These are phyloP conservation scores for Hetaerina titia DNA, from an alignment of 2,888 invertebrate genomes.

Conservation along the genomic window DNA sequence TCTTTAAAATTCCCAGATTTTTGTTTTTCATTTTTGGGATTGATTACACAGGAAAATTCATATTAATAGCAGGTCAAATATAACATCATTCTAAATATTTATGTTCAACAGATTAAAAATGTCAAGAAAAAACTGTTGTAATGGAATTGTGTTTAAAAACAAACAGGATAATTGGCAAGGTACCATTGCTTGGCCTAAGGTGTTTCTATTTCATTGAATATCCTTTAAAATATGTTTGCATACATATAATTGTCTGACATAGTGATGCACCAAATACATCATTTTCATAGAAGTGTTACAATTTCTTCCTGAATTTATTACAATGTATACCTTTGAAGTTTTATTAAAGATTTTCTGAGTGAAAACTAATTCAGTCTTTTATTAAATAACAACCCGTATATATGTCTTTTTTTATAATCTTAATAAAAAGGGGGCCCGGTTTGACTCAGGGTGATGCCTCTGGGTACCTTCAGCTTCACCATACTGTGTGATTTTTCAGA, in stretches of 20 bases:
- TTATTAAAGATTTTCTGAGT: constrained; percentile 63
- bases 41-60: not conserved
- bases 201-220: not conserved
- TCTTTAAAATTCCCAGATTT: not conserved
- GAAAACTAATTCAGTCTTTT: not conserved
- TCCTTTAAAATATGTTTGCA: not conserved
- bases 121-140: not conserved
- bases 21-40: not conserved
- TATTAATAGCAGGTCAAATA: not conserved
- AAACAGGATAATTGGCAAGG: not conserved
- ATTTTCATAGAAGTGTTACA: constrained; percentile 41
- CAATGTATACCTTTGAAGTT: constrained; percentile 42
- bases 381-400: not conserved
- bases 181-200: not conserved
- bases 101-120: not conserved
- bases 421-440: too few relatives aligned
- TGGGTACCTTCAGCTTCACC: too few relatives aligned
- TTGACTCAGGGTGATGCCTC: too few relatives aligned
- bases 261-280: not conserved
- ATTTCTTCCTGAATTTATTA: constrained; percentile 62
- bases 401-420: too few relatives aligned
- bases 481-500: too few relatives aligned
- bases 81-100: not conserved
- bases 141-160: not conserved
- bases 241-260: not conserved